Base-by-base conservation (phyloP, 1,140 invertebrate genomes). In the Andrena cerasifolii region DNA sequence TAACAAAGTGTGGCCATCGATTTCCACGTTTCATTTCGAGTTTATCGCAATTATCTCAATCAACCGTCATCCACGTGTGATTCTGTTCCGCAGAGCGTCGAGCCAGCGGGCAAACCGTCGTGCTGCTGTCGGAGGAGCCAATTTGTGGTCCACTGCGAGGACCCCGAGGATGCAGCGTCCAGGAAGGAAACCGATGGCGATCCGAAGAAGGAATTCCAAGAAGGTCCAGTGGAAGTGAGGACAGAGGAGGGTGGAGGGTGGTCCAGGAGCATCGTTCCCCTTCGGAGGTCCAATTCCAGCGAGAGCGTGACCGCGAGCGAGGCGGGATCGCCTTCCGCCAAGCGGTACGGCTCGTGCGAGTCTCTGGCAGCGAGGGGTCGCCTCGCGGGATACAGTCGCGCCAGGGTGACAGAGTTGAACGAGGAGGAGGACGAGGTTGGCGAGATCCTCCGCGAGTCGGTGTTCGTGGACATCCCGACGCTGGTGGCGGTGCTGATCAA, bases 401-500 rank as follows among this genome's bases (percentile, higher is more conserved):
- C 85, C 8, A 82, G 43, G 18, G 73, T 88, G 54, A 87, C 87
- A 4, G 84, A 89, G 66, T 10, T 89, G 36, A 82, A 82, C 67
- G 75, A 85, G 3, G 83, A 82, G 5, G 71, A 82, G 16, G 79
- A 85, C 21, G 43, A 78, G 0, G 43, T 72, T 26, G 67, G 75
- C 43, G 79, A 86, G 63, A 82, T 88, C n/a, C 80, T 88, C n/a
- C 80, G 90, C 62, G 84, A 88, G 43, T 80, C 87, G 3, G 88
- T 83, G 12, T 88, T 89, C 78, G 89, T 90, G 31, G 89, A 90
- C 71, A 89, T 90, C 56, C 88, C 89, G 8, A 90, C 89, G 0
- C 45, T 90, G 21, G 89, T 90, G 6, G 89, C 89, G 0, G 89
- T 90, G 14, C 59, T 90, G 43, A 90, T 90, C 67, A 90, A 89